Base-by-base conservation (phyloP, 2,797 vertebrate species). In the Bradypodion ventrale region DNA sequence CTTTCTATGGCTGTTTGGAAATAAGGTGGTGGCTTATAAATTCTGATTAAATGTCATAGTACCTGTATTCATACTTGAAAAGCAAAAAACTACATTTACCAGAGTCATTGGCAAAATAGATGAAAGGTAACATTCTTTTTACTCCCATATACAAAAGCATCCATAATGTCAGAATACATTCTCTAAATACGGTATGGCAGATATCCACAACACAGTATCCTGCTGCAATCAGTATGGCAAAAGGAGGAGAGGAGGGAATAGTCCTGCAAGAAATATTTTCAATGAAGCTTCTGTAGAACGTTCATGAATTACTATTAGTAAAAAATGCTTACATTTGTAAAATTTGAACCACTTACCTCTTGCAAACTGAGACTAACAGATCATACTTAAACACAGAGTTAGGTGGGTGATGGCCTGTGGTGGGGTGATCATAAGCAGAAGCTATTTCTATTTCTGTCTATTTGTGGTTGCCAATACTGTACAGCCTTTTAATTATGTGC, bases 21-120 rank as follows among this genome's bases (percentile, higher is more conserved):
- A 5, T 52, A 65, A 35, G 44, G 75, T 59, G 40, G 74, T 10
- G 12, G 87, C 7, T 40, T 72, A 75, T 83, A 83, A 52, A 74
- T 85, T 89, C 91, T 66, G 78, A 37, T 75, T 44, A 86, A 84
- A 76, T 75, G 83, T 81, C 63, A 72, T 0, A 27, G 13, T 15
- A n/a, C n/a, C n/a, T n/a, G n/a, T n/a, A 59, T 13, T 83, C 65
- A 59, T 69, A 60, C 12, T 21, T 23, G 59, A 77, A 32, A 46
- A 42, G 84, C 69, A 75, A 86, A 86, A 87, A 80, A 83, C 8
- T 21, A 21, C 21, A 63, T 37, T 32, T 80, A 8, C 72, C 29
- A n/a, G 19, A 9, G 8, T 63, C 83, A 56, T 75, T 68, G 7
- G 49, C 49, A 81, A 42, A 75, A 40, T 23, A 62, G 10, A 66